Percentiles rank a stretch among this genome's conserved stretches.
Evolutionary conservation across 2,797 vertebrate species (phyloP).

Genomic region (Pygocentrus nattereri): DNA sequence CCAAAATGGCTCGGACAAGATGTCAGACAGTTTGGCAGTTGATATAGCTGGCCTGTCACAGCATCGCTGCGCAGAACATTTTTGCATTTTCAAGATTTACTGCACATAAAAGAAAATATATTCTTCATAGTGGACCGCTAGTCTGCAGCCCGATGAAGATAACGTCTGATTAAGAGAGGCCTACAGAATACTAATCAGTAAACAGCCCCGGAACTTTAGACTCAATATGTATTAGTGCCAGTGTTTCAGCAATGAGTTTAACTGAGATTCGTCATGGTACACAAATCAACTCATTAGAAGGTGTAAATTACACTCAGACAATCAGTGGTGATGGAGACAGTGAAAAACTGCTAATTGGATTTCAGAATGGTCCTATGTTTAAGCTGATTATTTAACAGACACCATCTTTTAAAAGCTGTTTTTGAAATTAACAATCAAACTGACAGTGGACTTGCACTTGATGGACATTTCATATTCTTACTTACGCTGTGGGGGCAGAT

Average conservation of each 20-base stretch:
- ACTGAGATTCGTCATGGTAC: constrained; percentile 9
- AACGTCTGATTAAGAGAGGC: constrained; percentile 32
- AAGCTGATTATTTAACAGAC: constrained; percentile 22
- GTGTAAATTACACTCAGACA: constrained; percentile 14
- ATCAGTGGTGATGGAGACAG: constrained; percentile 6
- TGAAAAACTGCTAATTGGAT: constrained; percentile 5
- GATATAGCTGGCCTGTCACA: constrained; percentile 31
- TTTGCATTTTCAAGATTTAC: constrained; percentile 35
- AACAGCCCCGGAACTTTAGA: constrained; percentile 1
- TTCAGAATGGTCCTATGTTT: constrained; percentile 16
- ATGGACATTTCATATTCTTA: not conserved
- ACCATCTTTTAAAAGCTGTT: not conserved
- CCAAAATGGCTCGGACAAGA: constrained; percentile 37
- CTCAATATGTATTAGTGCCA: constrained; percentile 8
- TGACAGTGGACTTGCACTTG: not conserved
- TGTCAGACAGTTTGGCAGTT: constrained; percentile 15
- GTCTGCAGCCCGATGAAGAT: constrained; percentile 23
- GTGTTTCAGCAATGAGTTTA: constrained; percentile 23
- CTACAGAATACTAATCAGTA: constrained; percentile 24
- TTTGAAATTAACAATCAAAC: not conserved
- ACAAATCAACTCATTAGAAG: constrained; percentile 15
- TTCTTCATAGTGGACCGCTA: not conserved
- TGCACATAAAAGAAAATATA: constrained; percentile 29
- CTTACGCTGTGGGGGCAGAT: not conserved
- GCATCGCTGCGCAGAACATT: constrained; percentile 11